Base-by-base conservation (phyloP, 2,797 vertebrate genomes). In the Prunella strophiata region DNA sequence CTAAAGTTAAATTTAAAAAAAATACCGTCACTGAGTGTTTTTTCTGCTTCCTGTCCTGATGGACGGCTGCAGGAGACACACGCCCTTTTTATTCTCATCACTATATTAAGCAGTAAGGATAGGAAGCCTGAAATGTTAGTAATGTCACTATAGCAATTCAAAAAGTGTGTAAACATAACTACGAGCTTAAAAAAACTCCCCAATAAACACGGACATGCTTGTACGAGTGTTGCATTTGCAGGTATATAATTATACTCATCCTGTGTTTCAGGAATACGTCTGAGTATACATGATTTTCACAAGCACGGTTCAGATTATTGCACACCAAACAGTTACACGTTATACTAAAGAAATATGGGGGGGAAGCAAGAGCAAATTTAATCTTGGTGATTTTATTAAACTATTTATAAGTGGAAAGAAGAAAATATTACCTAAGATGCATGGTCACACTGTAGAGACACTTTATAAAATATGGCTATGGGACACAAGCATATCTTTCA, bases 261-360 rank as follows among this genome's bases (percentile, higher is more conserved):
- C 25, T 26, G 27, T 12, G 17, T 42, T 80, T 80, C 65, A 30
- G 50, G 23, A 54, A 15, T 21, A 45, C 15, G 11, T 25, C 55
- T n/a, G 40, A 57, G 18, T 20, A 17, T 6, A 25, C 7, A 1
- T 1, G 34, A 12, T 36, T 77, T 78, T 47, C 61, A 36, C 22
- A 47, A 71, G 22, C 43, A 14, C 22, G 19, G 30, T 8, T 78
- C 42, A 51, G 30, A 4, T 59, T 73, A 45, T 8, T 55, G 48
- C 38, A 25, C 25, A 23, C 8, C 36, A 27, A 48, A 21, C 2
- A 38, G 17, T 63, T 71, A 23, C 1, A 48, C 0, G 0, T 26
- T 48, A 27, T 21, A 11, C 16, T 62, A 76, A 50, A 84, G 34
- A 88, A 93, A 48, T 48, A 27, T 0, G 2, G 19, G 1, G 10